Evolutionary conservation across 2,797 vertebrate species (phyloP), one percentile per base, ranked within the genome.

Genomic region (Gallinago nigripennis): DNA sequence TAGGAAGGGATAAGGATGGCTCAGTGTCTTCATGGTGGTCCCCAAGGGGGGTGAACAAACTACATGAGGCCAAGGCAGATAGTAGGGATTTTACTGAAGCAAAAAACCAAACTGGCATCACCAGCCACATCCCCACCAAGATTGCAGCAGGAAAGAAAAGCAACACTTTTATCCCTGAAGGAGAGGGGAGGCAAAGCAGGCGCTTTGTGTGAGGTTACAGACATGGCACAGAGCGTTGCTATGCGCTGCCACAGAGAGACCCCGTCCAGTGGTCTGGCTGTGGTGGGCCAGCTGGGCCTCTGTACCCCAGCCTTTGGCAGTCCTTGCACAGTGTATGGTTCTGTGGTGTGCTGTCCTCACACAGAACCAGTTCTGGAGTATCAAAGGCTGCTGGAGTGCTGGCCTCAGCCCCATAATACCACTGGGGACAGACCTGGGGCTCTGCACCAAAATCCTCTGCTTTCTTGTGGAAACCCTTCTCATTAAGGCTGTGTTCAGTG

Each of bases 131-230:
- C 18, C 17, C 18, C 15, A 33, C 18, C 12, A 46, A 63, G 35
- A 28, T 14, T 53, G 25, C 37, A 71, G n/a, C 43, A 71, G 51
- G 33, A 79, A 24, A 25, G 53, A 28, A 66, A 78, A 68, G 0
- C 2, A 12, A 48, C 31, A 1, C 12, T 61, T 1, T 2, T n/a
- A 13, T 46, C 3, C 11, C 19, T 0, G 0, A 23, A 82, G 31
- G 31, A 31, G 18, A 11, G 16, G 9, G 7, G 5, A 6, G 11
- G 12, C 17, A 45, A 82, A 85, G 43, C 21, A 24, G 39, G 11
- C 0, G 3, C 27, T 35, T 33, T 57, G 31, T 57, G 60, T 0
- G 0, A 75, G 51, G 46, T 48, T 63, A 35, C 41, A 75, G 53
- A 4, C 5, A 5, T 19, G 23, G 27, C 30, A 31, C 1, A 19